Conservation (phyloP, 1,140 invertebrate genomes). For the Drosophila azteca region DNA sequence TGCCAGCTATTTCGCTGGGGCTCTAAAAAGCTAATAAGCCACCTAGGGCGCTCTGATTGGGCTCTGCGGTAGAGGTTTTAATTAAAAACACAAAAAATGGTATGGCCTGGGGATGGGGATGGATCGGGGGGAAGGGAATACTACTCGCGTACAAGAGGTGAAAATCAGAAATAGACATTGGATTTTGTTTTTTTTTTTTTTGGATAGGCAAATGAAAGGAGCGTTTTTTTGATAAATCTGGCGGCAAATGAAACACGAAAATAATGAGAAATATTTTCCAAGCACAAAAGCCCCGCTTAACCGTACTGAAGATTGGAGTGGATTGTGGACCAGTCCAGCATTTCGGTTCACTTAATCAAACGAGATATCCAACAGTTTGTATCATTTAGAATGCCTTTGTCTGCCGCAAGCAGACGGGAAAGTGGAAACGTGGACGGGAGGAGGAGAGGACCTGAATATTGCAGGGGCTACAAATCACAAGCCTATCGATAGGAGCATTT, state of each 20-base stretch:
- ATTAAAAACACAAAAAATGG: slow-evolving; percentile 68
- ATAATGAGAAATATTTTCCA: slow-evolving; percentile 78
- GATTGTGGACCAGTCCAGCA: slow-evolving; percentile 8
- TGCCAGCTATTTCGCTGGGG: slow-evolving; percentile 45
- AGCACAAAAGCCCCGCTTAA: slow-evolving; percentile 61
- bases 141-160: slow-evolving; percentile 21
- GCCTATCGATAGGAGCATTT: slow-evolving; percentile 65
- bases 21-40: slow-evolving; percentile 82
- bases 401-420: slow-evolving; percentile 18
- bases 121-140: no score
- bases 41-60: slow-evolving; percentile 83
- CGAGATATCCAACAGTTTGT: slow-evolving; percentile 78
- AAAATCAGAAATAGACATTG: slow-evolving; percentile 45
- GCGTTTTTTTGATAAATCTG: slow-evolving; percentile 66
- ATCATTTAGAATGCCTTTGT: slow-evolving; percentile 79
- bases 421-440: slow-evolving; percentile 2
- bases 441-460: background rate
- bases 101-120: no score
- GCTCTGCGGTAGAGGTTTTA: slow-evolving; percentile 71
- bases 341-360: slow-evolving; percentile 78
- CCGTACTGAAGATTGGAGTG: slow-evolving; percentile 42
- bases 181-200: background rate
- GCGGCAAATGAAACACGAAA: slow-evolving; percentile 77
- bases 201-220: slow-evolving; percentile 46
- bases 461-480: slow-evolving; percentile 29